Percentiles rank a stretch among this genome's conserved stretches.
phyloP scores from a whole-genome alignment of 2,888 invertebrate genomes.

The Bellardia pandia region DNA sequence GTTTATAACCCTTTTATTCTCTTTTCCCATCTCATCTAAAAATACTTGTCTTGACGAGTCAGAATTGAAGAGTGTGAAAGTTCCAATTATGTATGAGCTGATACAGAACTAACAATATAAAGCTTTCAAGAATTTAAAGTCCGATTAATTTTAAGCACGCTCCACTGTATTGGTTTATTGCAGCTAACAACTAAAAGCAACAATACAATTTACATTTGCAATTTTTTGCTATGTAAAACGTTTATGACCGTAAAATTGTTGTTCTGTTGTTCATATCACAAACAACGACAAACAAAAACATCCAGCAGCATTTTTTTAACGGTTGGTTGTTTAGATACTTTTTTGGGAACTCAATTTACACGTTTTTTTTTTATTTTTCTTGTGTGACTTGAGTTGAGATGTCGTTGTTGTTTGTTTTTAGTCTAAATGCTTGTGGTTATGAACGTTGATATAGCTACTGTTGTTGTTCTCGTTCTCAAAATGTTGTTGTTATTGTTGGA shows the following conservation, averaged over 20 bases:
- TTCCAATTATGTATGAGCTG: no score
- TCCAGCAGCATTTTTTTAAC: constrained; percentile 31
- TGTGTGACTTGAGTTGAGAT: constrained; percentile 30
- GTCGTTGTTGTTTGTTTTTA: background rate
- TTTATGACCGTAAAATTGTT: constrained; percentile 40
- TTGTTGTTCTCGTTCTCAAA: constrained; percentile 9
- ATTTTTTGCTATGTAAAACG: constrained; percentile 1
- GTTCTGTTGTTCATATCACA: background rate
- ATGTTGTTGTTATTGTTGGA: constrained; percentile 2
- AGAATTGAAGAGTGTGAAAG: no score
- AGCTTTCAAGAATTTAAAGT: no score
- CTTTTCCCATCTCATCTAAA: no score
- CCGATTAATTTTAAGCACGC: background rate
- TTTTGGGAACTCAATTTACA: constrained; percentile 50
- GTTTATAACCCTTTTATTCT: no score
- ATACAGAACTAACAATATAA: no score
- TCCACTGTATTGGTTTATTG: constrained; percentile 4
- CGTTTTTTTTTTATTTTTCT: background rate
- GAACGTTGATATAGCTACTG: background rate
- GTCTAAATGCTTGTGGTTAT: constrained; percentile 41
- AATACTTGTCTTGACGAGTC: no score
- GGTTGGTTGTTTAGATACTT: constrained; percentile 36
- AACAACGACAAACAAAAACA: background rate
- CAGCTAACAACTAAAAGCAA: background rate
- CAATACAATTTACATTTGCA: background rate